These are phyloP conservation scores for Gavia stellata DNA, from an alignment of 2,113 vertebrate genomes.

Conservation along the genomic window DNA sequence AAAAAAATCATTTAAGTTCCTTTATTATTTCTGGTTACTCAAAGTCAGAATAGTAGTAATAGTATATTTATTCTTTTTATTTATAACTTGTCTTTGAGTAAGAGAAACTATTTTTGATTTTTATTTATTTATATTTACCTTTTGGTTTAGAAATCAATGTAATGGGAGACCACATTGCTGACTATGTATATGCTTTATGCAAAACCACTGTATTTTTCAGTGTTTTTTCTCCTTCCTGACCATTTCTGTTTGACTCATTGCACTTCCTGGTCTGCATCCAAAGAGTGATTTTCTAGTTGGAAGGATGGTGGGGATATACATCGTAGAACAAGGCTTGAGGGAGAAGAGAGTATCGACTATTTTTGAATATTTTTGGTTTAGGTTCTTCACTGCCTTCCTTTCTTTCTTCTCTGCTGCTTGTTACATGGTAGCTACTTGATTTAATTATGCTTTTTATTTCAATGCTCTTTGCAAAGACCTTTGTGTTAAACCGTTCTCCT, in stretches of 20 bases:
- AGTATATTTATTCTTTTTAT: background rate
- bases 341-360: background rate
- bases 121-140: constrained; percentile 36
- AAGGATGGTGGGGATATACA: background rate
- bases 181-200: background rate
- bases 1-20: background rate
- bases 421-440: background rate
- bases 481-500: background rate
- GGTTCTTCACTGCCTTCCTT: background rate
- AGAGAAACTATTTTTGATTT: constrained; percentile 38
- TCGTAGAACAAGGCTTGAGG: background rate
- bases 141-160: constrained; percentile 33
- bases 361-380: constrained; percentile 27
- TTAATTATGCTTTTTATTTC: background rate
- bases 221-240: background rate
- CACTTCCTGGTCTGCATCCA: constrained; percentile 29
- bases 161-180: background rate
- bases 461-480: background rate
- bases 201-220: background rate
- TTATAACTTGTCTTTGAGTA: constrained; percentile 35
- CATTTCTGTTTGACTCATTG: background rate
- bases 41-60: background rate
- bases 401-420: background rate
- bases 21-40: background rate
- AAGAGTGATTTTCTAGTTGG: background rate